Base-by-base conservation (phyloP, 2,888 invertebrate species). In the Spilarctia lutea region DNA sequence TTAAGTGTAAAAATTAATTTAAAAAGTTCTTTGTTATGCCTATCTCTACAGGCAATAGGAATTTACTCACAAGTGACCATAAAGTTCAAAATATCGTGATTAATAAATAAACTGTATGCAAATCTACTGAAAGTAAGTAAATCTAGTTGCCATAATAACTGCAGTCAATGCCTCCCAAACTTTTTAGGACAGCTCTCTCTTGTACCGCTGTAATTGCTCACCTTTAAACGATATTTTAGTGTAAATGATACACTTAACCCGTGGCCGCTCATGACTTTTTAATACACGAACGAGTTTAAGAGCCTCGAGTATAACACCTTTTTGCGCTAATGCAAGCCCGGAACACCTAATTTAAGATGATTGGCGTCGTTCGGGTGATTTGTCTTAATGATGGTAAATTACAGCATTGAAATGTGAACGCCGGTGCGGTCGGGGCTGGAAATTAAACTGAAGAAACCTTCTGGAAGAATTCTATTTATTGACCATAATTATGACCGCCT, bases 351-450 rank as follows among this genome's bases (percentile, higher is more conserved):
- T 95, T 94, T 94, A 89, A 79, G 87, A 86, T 88, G 91, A 95
- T 94, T 92, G 93, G 89, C 91, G 87, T 92, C 92, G 87, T 90
- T 92, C 86, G 82, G 85, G 87, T 92, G 93, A 94, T 94, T 94
- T 91, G 90, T 90, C 89, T 88, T 94, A 94, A 95, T 95, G 94
- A 91, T 88, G 88, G 87, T 89, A 94, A 94, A 95, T 95, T 93
- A 91, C 89, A 76, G 87, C 88, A 82, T 88, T 90, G 91, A 93
- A 91, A 89, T 86, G 86, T 83, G 83, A 79, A 69, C 86, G 86
- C 89, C 91, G 63, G 91, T 91, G 93, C 91, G 89, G 88, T 89
- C 88, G 81, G 66, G 79, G 78, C 66, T 66, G 72, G 63, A 65
- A 88, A 91, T 90, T 89, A 87, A 85, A 83, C 78, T 73, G 73